Evolutionary conservation across 1,140 invertebrate genomes (phyloP), one percentile per base, ranked within the genome.

Genomic region (Argopecten irradians): DNA sequence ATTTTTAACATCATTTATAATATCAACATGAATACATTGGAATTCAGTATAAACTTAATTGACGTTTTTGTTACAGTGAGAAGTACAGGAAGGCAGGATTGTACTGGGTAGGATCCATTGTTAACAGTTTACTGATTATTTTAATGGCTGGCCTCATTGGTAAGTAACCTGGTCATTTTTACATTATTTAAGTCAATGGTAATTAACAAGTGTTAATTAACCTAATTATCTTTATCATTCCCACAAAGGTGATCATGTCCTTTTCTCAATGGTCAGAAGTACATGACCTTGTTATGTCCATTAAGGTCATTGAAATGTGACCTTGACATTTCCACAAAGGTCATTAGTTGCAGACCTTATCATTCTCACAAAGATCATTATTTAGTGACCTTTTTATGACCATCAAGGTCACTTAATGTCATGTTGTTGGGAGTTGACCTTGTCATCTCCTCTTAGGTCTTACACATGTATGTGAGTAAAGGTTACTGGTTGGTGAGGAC

Each of bases 51-150:
- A 83, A 83, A 2, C 82, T 82, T 2, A 11, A 1, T 85, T 8
- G 36, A 33, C 16, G 7, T 9, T 82, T 85, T 87, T 89, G 34
- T 89, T 87, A 34, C 83, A 93, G 92, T 41, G 87, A 90, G 35
- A 87, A 87, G 41, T 93, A 92, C 86, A 85, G 91, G 33, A 84
- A 91, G 13, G 90, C 90, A 13, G 91, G 92, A 39, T 85, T 94
- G 9, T 94, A 91, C 83, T 94, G 93, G 93, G 89, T 88, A 82
- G 93, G 93, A 16, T 93, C 93, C 22, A 93, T 94, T 19, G 46
- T 87, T 36, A 91, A 93, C 34, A 93, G 93, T 88, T 89, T 93
- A 87, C 83, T 93, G 32, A 90, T 94, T 1, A 87, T 93, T 32
- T 55, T 94, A 39, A 83, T 87, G 41, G 93, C 93, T 41, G 89